Conservation (phyloP, 2,888 invertebrate genomes). For the Epinotia ramella region DNA sequence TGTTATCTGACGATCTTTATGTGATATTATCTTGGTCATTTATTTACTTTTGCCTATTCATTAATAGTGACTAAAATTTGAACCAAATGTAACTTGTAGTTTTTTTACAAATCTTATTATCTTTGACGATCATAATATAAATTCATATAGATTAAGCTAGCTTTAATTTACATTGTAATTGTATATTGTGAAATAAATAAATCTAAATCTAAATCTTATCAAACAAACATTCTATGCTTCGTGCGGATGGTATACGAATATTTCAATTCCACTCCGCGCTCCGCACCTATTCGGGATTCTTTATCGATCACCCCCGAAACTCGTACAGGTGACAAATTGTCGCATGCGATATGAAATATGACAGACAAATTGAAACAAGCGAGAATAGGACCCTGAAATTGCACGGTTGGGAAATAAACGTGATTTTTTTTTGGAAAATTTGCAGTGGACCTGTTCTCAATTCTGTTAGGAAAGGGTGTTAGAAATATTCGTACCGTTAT, state of each 20-base stretch:
- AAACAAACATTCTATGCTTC: neutral
- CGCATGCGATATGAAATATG: conserved; percentile 41
- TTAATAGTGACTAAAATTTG: too few species aligned
- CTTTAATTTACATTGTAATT: too few species aligned
- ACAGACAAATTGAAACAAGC: conserved; percentile 41
- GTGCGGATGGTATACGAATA: neutral
- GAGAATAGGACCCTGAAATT: conserved; percentile 39
- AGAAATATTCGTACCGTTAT: too few species aligned
- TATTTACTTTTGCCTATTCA: too few species aligned
- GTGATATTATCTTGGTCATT: too few species aligned
- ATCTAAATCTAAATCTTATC: too few species aligned
- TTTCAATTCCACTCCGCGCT: neutral
- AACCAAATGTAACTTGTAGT: too few species aligned
- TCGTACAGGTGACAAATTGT: conserved; percentile 37
- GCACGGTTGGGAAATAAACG: conserved; percentile 22
- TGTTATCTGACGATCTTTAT: too few species aligned
- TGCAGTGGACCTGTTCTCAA: neutral
- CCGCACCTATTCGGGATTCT: conserved; percentile 23
- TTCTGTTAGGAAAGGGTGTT: neutral
- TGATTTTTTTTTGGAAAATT: conserved; percentile 20
- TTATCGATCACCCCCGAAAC: conserved; percentile 34
- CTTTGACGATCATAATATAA: too few species aligned
- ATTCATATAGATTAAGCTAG: too few species aligned
- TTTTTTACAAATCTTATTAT: too few species aligned
- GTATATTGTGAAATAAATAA: too few species aligned